Evolutionary conservation across 2,113 vertebrate species (phyloP), one percentile per base, ranked within the genome.

Genomic region (Arvicanthis niloticus): DNA sequence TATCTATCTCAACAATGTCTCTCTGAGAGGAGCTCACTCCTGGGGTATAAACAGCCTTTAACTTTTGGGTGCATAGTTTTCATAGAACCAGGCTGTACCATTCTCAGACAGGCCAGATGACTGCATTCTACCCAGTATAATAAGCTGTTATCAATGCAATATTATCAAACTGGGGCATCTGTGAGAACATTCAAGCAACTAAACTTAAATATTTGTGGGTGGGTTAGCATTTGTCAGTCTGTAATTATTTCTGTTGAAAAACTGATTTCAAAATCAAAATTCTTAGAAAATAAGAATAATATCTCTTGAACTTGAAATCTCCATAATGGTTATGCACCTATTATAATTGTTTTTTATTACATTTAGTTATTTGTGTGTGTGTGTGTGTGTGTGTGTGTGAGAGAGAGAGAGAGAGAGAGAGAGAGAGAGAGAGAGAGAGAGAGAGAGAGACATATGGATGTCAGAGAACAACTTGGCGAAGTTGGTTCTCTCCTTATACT

Each of bases 211-310:
- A 56, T 89, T 89, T 85, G n/a, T 26, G 40, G 5, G 51, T 21
- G 45, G 67, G 12, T 37, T 87, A 88, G 73, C 17, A 65, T 65
- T 81, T 37, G 19, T 48, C 19, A 77, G 48, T 11, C 24, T 72
- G 40, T 16, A 95, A 91, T 72, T 93, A 88, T 82, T 48, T 67
- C 37, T 70, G 51, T 60, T 65, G 22, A 92, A 51, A 90, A 21
- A 77, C 19, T 65, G n/a, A 85, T 45, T 65, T 70, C 37, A 72
- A 82, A 95, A 96, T 65, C 40, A 75, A 70, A 81, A 70, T 91
- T 91, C 48, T 45, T 86, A 90, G 19, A 89, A 85, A 37, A 62
- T 51, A 72, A 85, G 34, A 85, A 87, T 95, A 16, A 34, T 1
- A 53, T 73, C 4, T 91, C 19, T 81, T 75, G 60, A 76, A 82